phyloP scores from a whole-genome alignment of 2,113 vertebrate genomes.

The Mohoua ochrocephala region DNA sequence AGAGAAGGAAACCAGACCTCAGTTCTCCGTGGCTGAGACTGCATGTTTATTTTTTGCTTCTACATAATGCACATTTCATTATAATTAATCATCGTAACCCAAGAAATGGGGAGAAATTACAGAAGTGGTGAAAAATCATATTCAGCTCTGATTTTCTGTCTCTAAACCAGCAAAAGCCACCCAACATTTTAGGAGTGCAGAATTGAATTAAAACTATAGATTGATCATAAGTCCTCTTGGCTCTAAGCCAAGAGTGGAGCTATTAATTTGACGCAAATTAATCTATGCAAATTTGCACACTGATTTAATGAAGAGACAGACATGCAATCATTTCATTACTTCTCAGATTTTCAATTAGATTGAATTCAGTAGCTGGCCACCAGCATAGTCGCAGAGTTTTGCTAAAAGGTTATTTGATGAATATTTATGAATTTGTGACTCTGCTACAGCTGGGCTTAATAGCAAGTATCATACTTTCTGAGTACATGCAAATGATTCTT shows the following conservation, averaged over 20 bases:
- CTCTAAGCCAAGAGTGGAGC: slow-evolving; percentile 20
- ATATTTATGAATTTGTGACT: slow-evolving; percentile 61
- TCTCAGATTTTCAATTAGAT: slow-evolving; percentile 63
- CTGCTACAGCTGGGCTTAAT: slow-evolving; percentile 15
- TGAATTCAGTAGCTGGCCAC: slow-evolving; percentile 50
- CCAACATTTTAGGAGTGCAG: not conserved
- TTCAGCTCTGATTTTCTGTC: not conserved
- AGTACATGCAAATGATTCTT: slow-evolving; percentile 55
- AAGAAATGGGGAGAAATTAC: not conserved
- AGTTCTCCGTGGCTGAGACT: not conserved
- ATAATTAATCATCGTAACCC: not conserved
- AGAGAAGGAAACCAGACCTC: not conserved
- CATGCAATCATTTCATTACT: slow-evolving; percentile 64
- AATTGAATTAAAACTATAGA: slow-evolving; percentile 40
- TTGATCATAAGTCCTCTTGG: slow-evolving; percentile 44
- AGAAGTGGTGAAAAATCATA: not conserved
- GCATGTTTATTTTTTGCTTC: not conserved
- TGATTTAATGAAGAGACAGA: slow-evolving; percentile 63
- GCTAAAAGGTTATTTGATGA: slow-evolving; percentile 64
- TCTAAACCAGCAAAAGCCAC: not conserved
- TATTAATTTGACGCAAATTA: slow-evolving; percentile 61
- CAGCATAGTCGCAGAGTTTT: slow-evolving; percentile 23
- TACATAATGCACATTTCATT: not conserved
- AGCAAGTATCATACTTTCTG: slow-evolving; percentile 42
- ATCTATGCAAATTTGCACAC: slow-evolving; percentile 63